Percentiles rank a stretch among this genome's conserved stretches.
These are phyloP conservation scores for Tupaia chinensis DNA, from an alignment of 2,113 vertebrate genomes.

Conservation along the genomic window DNA sequence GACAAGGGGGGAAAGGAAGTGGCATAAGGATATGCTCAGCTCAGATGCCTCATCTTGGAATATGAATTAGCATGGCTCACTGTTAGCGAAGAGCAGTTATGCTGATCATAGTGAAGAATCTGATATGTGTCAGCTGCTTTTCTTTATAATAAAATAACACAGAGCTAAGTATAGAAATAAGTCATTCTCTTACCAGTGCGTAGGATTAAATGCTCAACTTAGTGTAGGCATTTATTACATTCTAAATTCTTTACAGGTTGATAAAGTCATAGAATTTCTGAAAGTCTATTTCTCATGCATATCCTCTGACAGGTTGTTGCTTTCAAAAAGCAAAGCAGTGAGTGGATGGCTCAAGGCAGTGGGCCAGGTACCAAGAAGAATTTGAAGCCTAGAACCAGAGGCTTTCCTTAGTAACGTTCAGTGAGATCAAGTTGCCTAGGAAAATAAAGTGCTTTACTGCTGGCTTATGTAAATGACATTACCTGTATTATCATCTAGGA, in stretches of 20 bases:
- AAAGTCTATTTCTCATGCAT: slow-evolving; percentile 1
- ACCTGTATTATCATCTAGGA: not conserved
- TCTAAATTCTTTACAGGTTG: not conserved
- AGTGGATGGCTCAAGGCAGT: not conserved
- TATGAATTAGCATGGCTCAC: not conserved
- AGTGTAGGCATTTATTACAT: not conserved
- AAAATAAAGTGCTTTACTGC: not conserved
- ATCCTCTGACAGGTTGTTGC: not conserved
- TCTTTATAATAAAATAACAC: slow-evolving; percentile 21
- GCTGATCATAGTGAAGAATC: not conserved
- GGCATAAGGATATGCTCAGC: not conserved
- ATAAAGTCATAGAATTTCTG: slow-evolving; percentile 13
- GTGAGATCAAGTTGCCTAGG: not conserved
- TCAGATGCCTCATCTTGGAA: not conserved
- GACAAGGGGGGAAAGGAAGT: not conserved
- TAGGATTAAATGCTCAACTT: slow-evolving; percentile 34
- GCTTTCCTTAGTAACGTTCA: not conserved
- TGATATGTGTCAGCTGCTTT: not conserved
- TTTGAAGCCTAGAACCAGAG: not conserved
- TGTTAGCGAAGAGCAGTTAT: not conserved
- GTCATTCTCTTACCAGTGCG: not conserved
- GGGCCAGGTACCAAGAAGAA: not conserved
- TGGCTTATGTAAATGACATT: not conserved
- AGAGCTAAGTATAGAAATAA: slow-evolving; percentile 23
- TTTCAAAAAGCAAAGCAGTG: not conserved